Percentiles rank a stretch among this genome's conserved stretches.
phyloP scores from a whole-genome alignment of 2,113 vertebrate genomes.

The Oryzias curvinotus region DNA sequence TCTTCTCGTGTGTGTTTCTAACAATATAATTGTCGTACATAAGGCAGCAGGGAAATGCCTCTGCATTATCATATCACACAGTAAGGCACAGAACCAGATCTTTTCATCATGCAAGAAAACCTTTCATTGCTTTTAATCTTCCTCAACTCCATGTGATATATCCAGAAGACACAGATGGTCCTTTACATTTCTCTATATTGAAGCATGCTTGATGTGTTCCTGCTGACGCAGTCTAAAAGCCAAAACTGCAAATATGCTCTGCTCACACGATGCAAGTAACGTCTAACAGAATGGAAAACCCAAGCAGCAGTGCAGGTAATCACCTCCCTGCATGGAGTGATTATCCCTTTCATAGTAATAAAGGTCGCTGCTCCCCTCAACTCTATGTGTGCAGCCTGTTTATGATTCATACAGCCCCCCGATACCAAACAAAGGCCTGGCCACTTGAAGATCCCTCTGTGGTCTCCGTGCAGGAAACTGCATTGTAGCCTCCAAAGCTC shows the following conservation, averaged over 20 bases:
- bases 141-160: no score
- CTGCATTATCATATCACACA: constrained; percentile 53
- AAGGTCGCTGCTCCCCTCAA: constrained; percentile 59
- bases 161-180: no score
- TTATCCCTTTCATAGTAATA: constrained; percentile 69
- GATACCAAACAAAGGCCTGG: constrained; percentile 28
- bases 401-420: constrained; percentile 37
- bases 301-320: constrained; percentile 47
- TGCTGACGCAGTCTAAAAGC: background rate
- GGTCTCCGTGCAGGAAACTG: constrained; percentile 43
- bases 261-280: constrained; percentile 6
- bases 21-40: constrained; percentile 63
- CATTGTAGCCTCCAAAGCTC: constrained; percentile 37
- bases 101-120: constrained; percentile 24
- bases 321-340: constrained; percentile 59
- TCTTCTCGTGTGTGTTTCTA: constrained; percentile 26
- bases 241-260: constrained; percentile 5
- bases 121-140: background rate
- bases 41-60: constrained; percentile 39
- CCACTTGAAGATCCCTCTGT: constrained; percentile 40
- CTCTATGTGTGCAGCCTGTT: constrained; percentile 40
- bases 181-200: no score
- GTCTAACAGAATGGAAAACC: constrained; percentile 25
- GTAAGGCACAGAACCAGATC: constrained; percentile 13
- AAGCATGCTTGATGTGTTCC: no score